These are phyloP conservation scores for Steatocranus sp. DNA, from an alignment of 2,797 vertebrate genomes.

Conservation along the genomic window DNA sequence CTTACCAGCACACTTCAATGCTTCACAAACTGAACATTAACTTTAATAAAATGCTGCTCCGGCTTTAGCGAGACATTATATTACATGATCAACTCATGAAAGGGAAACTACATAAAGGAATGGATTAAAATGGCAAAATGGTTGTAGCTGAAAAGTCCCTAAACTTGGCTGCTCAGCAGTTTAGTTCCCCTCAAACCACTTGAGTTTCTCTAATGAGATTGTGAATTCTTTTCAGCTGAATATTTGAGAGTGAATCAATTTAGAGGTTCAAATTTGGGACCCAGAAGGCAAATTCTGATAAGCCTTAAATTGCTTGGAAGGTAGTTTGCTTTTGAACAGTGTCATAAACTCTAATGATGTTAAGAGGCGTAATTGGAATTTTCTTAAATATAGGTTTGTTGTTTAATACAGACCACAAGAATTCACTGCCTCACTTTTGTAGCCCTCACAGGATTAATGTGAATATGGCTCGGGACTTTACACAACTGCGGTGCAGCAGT, in stretches of 20 bases:
- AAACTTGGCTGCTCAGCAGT: constrained; percentile 31
- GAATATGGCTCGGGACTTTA: constrained; percentile 37
- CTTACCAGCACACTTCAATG: not conserved
- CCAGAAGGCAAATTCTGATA: constrained; percentile 57
- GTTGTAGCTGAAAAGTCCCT: constrained; percentile 37
- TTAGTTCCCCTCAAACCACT: constrained; percentile 46
- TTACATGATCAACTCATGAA: constrained; percentile 33
- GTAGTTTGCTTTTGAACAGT: constrained; percentile 63
- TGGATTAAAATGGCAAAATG: constrained; percentile 31
- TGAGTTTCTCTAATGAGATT: constrained; percentile 61
- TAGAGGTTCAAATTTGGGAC: constrained; percentile 59
- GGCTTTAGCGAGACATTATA: not conserved
- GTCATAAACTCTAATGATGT: constrained; percentile 75
- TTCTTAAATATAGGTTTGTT: constrained; percentile 66
- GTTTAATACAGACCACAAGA: constrained; percentile 66
- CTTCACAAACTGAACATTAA: constrained; percentile 10
- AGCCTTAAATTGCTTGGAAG: constrained; percentile 56
- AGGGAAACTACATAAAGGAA: constrained; percentile 6
- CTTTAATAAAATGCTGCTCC: constrained; percentile 10
- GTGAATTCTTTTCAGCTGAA: constrained; percentile 60
- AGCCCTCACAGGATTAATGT: constrained; percentile 42
- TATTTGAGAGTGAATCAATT: constrained; percentile 54
- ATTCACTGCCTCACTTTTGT: constrained; percentile 30
- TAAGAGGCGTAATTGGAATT: constrained; percentile 63
- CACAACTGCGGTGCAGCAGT: constrained; percentile 27